Evolutionary conservation across 2,888 invertebrate species (phyloP).

Genomic region (Lasioglossum figueresi): DNA sequence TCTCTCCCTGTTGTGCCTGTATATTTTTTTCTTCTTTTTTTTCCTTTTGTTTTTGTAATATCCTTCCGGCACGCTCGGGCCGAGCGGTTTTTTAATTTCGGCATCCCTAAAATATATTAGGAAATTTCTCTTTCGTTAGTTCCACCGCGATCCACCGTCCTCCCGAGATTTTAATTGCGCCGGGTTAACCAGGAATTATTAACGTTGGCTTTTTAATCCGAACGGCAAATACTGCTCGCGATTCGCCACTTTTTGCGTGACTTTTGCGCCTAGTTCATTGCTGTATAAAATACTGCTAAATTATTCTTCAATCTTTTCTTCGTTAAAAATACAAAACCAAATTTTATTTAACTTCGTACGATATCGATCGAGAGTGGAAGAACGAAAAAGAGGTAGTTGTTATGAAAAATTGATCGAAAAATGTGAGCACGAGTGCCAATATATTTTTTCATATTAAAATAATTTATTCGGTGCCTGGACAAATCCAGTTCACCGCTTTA

Average conservation of each 20-base stretch:
- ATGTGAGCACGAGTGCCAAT: too few relatives aligned
- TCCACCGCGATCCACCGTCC: neutral
- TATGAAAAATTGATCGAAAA: neutral
- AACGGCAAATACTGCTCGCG: neutral
- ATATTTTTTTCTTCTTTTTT: neutral
- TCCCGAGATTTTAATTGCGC: neutral
- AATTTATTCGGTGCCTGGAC: neutral
- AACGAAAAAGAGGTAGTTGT: neutral
- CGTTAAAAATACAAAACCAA: neutral
- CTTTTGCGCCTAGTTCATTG: neutral
- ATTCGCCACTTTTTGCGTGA: neutral
- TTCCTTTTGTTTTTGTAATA: constrained; percentile 20
- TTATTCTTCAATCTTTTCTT: neutral
- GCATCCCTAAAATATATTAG: neutral
- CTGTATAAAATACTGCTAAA: neutral
- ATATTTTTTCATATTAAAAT: neutral
- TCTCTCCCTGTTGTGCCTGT: neutral
- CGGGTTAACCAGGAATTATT: neutral
- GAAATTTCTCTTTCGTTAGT: constrained; percentile 4
- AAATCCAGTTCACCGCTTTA: neutral
- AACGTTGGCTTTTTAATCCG: neutral
- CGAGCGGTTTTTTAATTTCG: constrained; percentile 10
- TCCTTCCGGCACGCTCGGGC: neutral
- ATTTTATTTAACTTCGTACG: too few relatives aligned
- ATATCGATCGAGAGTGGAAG: neutral